Base-by-base conservation (phyloP, 2,888 invertebrate genomes). In the Volucella zonaria region DNA sequence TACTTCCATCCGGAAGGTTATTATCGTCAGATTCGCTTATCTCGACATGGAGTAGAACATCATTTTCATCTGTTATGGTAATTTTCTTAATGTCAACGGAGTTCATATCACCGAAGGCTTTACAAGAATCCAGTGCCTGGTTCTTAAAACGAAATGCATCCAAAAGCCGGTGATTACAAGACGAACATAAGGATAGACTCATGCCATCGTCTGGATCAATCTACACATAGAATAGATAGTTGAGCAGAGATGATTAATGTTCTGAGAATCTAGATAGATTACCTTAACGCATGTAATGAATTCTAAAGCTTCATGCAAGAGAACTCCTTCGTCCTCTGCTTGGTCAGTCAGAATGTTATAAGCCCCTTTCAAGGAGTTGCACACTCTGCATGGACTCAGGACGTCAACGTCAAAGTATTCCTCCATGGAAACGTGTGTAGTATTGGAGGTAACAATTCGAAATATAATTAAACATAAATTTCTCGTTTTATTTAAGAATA, bases 111-210 rank as follows among this genome's bases (percentile, higher is more conserved):
- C 31, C 6, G 6, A 31, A 1, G 6, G 10, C 8, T 45, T 78
- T 62, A 18, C 77, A 78, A 1, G 87, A 56, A 10, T 81, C 64
- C 14, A 77, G n/a, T 8, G 86, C 76, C 51, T 87, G 80, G 2
- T 77, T 80, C 40, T 87, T 86, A 18, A 88, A 81, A 11, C 31
- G 45, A 62, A 79, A 88, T 0, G 87, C 85, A 51, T 87, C 80
- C 10, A 51, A 52, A 9, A 87, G 47, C 3, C 77, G 78, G 8
- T 40, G 47, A n/a, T 45, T 15, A 45, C 87, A 88, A 2, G 45
- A n/a, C 8, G 3, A 2, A 43, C 87, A 88, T 31, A 88, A 45
- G 6, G 47, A 67, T 1, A 45, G 12, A 1, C 79, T 79, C 31
- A 61, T 67, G 2, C 73, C 86, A 61, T 87, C 85, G 31, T 75